A percentile compares a stretch with the other conserved stretches of the same genome.
These are phyloP conservation scores for Cheilosia vulpina DNA, from an alignment of 2,888 invertebrate genomes.

Conservation along the genomic window DNA sequence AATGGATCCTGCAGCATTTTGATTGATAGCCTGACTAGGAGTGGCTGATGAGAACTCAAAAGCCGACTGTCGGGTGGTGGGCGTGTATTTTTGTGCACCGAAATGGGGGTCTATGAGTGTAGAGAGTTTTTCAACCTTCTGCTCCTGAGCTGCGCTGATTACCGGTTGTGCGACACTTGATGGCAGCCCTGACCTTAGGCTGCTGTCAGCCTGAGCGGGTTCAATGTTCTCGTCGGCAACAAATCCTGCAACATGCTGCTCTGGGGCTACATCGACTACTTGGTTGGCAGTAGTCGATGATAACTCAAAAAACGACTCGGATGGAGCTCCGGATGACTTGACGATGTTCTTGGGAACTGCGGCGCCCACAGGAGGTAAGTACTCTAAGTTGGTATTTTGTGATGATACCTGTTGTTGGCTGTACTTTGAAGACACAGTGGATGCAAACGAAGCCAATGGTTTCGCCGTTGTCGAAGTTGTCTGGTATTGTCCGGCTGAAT, in stretches of 20 bases:
- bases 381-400: slow-evolving; percentile 23
- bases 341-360: slow-evolving; percentile 7
- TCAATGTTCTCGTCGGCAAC: neutral
- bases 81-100: neutral
- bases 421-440: slow-evolving; percentile 3
- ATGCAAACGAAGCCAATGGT: too few species aligned
- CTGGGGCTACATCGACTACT: slow-evolving; percentile 71
- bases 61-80: slow-evolving; percentile 6
- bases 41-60: neutral
- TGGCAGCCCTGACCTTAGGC: neutral
- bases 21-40: neutral
- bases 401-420: slow-evolving; percentile 1
- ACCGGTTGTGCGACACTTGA: neutral
- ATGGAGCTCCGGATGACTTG: slow-evolving; percentile 33
- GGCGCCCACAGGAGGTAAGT: slow-evolving; percentile 54
- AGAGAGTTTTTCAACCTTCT: slow-evolving; percentile 16
- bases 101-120: neutral
- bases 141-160: slow-evolving; percentile 10
- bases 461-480: too few species aligned
- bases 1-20: neutral
- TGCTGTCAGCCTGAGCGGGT: neutral
- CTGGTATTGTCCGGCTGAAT: too few species aligned
- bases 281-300: slow-evolving; percentile 73
- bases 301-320: slow-evolving; percentile 60
- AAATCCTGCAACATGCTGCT: slow-evolving; percentile 29